These are phyloP conservation scores for Protonemura montana DNA, from an alignment of 2,888 invertebrate species.

Conservation along the genomic window DNA sequence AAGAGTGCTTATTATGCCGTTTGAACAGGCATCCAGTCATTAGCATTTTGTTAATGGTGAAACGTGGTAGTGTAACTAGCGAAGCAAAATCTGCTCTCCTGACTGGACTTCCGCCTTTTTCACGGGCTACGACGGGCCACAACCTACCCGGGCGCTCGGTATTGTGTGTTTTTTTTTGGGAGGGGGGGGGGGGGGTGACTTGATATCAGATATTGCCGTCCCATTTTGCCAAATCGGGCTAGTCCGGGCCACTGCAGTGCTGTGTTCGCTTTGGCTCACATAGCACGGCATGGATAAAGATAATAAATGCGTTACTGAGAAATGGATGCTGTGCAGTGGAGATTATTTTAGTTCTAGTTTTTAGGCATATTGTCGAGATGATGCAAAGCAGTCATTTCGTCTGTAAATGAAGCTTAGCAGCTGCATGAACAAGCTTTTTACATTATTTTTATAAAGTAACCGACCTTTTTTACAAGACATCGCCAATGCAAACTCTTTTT, in stretches of 20 bases:
- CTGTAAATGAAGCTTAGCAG: conserved; percentile 12
- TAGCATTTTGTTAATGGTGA: conserved; percentile 3
- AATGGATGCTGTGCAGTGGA: not conserved
- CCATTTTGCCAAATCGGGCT: not conserved
- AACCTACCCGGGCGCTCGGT: not conserved
- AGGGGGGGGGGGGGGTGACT: not conserved
- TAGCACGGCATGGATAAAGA: not conserved
- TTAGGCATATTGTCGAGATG: not conserved
- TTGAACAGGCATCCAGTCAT: not conserved
- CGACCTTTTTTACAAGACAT: not conserved
- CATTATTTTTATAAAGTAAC: not conserved
- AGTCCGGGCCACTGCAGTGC: not conserved
- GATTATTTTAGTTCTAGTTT: conserved; percentile 7
- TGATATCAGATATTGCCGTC: not conserved
- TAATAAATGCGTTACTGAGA: not conserved
- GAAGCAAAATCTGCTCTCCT: conserved; percentile 12
- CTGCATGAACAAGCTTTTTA: not conserved
- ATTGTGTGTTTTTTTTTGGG: conserved; percentile 12
- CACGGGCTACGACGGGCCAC: not conserved
- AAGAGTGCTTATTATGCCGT: not conserved
- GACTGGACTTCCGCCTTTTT: not conserved
- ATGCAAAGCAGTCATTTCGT: not conserved
- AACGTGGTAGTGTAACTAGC: not conserved
- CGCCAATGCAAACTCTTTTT: conserved; percentile 24
- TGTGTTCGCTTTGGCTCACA: not conserved